Conservation (phyloP, 2,888 invertebrate genomes). For the Heteropelma amictum region DNA sequence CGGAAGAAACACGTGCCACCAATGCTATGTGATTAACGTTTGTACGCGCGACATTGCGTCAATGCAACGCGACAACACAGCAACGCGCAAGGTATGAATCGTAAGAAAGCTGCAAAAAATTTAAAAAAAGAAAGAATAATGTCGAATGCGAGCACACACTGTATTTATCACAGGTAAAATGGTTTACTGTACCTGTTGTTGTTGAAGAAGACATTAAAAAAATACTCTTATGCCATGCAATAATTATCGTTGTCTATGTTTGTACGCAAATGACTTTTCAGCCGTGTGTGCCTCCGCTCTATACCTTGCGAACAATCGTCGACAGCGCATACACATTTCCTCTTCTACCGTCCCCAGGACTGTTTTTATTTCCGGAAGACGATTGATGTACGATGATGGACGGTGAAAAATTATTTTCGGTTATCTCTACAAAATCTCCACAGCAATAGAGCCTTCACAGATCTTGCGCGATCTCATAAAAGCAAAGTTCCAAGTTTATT, state of each 20-base stretch:
- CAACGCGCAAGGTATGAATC: neutral
- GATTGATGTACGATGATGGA: too few species aligned
- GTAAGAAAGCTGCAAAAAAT: slow-evolving; percentile 21
- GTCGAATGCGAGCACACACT: slow-evolving; percentile 63
- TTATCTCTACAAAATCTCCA: too few species aligned
- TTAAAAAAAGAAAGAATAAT: slow-evolving; percentile 40
- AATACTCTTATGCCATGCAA: slow-evolving; percentile 76
- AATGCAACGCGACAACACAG: neutral
- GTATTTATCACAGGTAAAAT: slow-evolving; percentile 76
- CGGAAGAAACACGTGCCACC: too few species aligned
- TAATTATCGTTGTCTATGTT: slow-evolving; percentile 68
- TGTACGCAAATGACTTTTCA: slow-evolving; percentile 13
- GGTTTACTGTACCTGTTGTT: slow-evolving; percentile 76
- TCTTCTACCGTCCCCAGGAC: too few species aligned
- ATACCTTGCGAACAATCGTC: too few species aligned
- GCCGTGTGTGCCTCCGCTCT: neutral
- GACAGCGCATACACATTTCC: too few species aligned
- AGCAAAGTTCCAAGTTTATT: too few species aligned
- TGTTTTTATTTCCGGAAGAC: too few species aligned
- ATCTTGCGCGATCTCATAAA: too few species aligned
- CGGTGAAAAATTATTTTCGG: too few species aligned
- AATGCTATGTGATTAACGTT: too few species aligned
- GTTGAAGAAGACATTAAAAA: slow-evolving; percentile 73
- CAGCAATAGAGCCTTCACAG: too few species aligned
- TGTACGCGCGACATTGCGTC: neutral